phyloP scores from a whole-genome alignment of 2,797 vertebrate genomes.

The Myotis findleyi region DNA sequence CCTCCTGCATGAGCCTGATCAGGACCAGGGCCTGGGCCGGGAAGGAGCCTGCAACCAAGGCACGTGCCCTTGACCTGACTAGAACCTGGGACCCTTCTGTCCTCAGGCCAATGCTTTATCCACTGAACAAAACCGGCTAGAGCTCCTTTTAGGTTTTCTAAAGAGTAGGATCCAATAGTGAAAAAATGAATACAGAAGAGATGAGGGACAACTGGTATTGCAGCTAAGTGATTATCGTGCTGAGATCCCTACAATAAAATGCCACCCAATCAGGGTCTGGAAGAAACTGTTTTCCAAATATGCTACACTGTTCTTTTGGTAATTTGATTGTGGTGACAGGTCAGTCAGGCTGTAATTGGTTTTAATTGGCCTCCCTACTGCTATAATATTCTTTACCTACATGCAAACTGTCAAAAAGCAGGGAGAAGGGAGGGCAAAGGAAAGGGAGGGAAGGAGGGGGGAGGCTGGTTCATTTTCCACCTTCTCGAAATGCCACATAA shows the following conservation, averaged over 20 bases:
- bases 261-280: conserved; percentile 14
- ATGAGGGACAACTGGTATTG: not conserved
- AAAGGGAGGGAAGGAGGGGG: not conserved
- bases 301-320: conserved; percentile 69
- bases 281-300: conserved; percentile 74
- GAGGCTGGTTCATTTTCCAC: conserved; percentile 49
- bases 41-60: too few species aligned
- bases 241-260: conserved; percentile 63
- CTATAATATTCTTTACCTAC: conserved; percentile 65
- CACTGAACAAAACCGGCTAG: too few species aligned
- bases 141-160: conserved; percentile 12
- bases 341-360: conserved; percentile 76
- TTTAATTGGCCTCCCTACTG: conserved; percentile 76
- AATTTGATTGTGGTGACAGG: conserved; percentile 79
- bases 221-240: not conserved
- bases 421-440: not conserved
- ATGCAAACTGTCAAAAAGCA: conserved; percentile 55
- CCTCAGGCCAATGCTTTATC: too few species aligned
- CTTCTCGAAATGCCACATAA: conserved; percentile 71
- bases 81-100: too few species aligned
- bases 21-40: too few species aligned
- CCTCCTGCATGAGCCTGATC: too few species aligned
- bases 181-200: not conserved
- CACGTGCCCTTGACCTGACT: too few species aligned
- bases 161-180: not conserved